Evolutionary conservation across 1,140 invertebrate genomes (phyloP).

Genomic region (Lordiphosa collinella): DNA sequence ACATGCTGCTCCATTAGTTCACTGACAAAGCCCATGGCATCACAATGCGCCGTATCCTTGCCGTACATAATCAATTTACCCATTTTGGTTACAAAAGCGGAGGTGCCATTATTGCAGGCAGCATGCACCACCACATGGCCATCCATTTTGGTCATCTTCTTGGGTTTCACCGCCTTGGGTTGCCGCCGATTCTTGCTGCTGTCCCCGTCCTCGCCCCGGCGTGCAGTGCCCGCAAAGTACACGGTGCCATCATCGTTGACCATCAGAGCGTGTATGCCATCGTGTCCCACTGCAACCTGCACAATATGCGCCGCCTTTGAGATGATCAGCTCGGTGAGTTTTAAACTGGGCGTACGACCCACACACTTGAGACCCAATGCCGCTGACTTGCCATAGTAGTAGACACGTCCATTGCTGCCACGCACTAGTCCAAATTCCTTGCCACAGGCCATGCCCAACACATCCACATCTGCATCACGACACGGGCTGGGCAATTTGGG

Average conservation of each 20-base stretch:
- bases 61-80: conserved; percentile 96
- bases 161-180: conserved; percentile 94
- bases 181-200: conserved; percentile 90
- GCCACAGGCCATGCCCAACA: conserved; percentile 82
- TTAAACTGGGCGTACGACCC: conserved; percentile 82
- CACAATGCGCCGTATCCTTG: conserved; percentile 95
- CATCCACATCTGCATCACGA: conserved; percentile 69
- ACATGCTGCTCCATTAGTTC: conserved; percentile 90
- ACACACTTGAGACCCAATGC: conserved; percentile 80
- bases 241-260: conserved; percentile 94
- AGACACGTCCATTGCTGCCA: conserved; percentile 87
- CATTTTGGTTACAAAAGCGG: conserved; percentile 93
- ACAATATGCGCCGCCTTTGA: conserved; percentile 88
- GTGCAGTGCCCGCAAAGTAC: conserved; percentile 92
- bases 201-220: conserved; percentile 97
- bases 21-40: conserved; percentile 85
- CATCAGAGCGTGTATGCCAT: conserved; percentile 93
- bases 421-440: conserved; percentile 91
- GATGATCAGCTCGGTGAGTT: conserved; percentile 88
- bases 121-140: conserved; percentile 89
- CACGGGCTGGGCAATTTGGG: conserved; percentile 68
- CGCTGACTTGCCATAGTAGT: conserved; percentile 89
- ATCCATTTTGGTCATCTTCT: conserved; percentile 95
- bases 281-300: conserved; percentile 93
- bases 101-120: conserved; percentile 96